Base-by-base conservation (phyloP, 2,113 vertebrate genomes). In the Empidonax alnorum region DNA sequence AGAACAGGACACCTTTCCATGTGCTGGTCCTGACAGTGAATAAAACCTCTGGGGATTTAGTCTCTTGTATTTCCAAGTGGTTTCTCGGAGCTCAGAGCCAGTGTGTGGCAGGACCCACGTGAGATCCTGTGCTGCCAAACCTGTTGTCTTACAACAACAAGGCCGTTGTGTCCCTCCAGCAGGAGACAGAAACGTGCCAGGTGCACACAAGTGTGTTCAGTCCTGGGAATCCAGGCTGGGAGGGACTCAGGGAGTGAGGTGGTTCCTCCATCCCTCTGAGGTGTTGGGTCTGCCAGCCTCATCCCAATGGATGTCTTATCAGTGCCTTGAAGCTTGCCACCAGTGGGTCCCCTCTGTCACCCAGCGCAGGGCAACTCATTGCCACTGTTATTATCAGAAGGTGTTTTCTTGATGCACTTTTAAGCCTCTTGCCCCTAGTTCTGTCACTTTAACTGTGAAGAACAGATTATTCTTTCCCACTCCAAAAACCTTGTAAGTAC, bases 251-350 rank as follows among this genome's bases (percentile, higher is more conserved):
- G 69, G 44, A 14, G 33, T 4, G 53, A 5, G 21, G 75, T 2
- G 39, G 7, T 52, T 35, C 52, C 7, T 67, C 27, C n/a, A 7
- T 6, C 59, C 27, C 35, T 18, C 37, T 17, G 39, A 1, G 0
- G 21, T 2, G 71, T 4, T 53, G 23, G 53, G 1, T 25, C 0
- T 33, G 46, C 50, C 67, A 18, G 7, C 46, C 65, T 47, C 35
- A 2, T 25, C 23, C 24, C 3, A 18, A 0, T 30, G 53, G 8
- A 0, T 9, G 2, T 27, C 44, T 69, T 69, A 1, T 41, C 61
- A 25, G 0, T 61, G 53, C 9, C 90, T 25, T 21, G 4, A 12
- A 59, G n/a, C 35, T 73, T 56, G 33, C 20, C 73, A 59, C 5
- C 14, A 4, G 9, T 3, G 18, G 39, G 14, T 52, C 20, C 1